Percentiles rank a stretch among this genome's conserved stretches.
Conservation (phyloP, 2,113 vertebrate genomes). For the Chloroceryle aenea region DNA sequence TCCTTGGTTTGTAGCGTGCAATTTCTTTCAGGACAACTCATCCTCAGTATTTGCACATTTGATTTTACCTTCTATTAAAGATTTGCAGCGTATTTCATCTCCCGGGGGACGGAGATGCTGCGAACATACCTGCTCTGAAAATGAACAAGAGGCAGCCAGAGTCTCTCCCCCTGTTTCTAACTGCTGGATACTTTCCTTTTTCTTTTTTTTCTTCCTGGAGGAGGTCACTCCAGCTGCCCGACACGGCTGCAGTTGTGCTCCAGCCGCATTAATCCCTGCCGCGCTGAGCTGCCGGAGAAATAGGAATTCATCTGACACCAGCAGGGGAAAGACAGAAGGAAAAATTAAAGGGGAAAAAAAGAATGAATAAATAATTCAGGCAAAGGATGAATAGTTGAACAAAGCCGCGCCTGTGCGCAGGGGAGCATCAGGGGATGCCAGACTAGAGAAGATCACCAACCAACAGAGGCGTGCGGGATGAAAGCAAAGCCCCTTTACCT, state of each 20-base stretch:
- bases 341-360: slow-evolving; percentile 52
- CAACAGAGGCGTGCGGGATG: neutral
- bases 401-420: neutral
- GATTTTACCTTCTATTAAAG: slow-evolving; percentile 28
- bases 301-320: slow-evolving; percentile 69
- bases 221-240: slow-evolving; percentile 47
- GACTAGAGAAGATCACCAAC: neutral
- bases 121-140: slow-evolving; percentile 28
- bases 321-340: slow-evolving; percentile 62
- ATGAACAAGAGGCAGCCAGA: slow-evolving; percentile 23
- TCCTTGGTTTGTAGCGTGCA: neutral
- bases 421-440: neutral
- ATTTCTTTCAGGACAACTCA: slow-evolving; percentile 12
- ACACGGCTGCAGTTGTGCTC: neutral
- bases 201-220: slow-evolving; percentile 19
- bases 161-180: neutral
- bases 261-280: slow-evolving; percentile 65
- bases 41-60: neutral
- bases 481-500: neutral
- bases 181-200: slow-evolving; percentile 46
- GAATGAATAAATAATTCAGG: slow-evolving; percentile 72
- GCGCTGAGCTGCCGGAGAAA: slow-evolving; percentile 68
- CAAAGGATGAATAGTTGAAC: slow-evolving; percentile 45
- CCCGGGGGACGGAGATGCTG: neutral
- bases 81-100: neutral